Evolutionary conservation across 2,888 invertebrate species (phyloP).

Genomic region (Norana najaformis): DNA sequence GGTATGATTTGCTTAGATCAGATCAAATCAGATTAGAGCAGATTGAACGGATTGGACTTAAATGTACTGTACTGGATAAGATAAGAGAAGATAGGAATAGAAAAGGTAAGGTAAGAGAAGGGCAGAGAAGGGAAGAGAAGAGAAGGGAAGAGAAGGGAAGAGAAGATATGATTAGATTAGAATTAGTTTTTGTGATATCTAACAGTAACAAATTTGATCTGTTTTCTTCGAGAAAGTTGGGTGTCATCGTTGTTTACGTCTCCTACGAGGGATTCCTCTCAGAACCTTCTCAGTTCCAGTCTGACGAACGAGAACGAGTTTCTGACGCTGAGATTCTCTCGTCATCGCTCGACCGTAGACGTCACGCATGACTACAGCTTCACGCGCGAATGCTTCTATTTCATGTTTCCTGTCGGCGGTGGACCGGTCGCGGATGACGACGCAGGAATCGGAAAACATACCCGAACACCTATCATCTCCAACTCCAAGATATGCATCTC

Average conservation of each 20-base stretch:
- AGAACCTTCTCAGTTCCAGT: conserved; percentile 15
- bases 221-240: conserved; percentile 24
- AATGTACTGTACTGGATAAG: too few species aligned
- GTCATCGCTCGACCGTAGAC: conserved; percentile 24
- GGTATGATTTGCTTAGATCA: too few species aligned
- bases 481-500: conserved; percentile 14
- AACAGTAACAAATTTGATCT: neutral
- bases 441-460: conserved; percentile 8
- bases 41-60: too few species aligned
- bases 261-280: conserved; percentile 22
- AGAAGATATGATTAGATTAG: neutral
- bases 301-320: conserved; percentile 20
- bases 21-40: too few species aligned
- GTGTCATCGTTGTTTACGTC: conserved; percentile 24
- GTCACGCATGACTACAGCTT: conserved; percentile 28
- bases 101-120: neutral
- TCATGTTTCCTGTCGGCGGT: conserved; percentile 34
- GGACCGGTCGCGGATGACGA: conserved; percentile 21
- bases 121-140: neutral
- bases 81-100: neutral
- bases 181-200: neutral
- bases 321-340: conserved; percentile 29
- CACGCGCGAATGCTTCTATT: conserved; percentile 31
- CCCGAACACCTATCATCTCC: neutral
- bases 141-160: neutral